phyloP scores from a whole-genome alignment of 2,888 invertebrate genomes.

The Pyrochroa serraticornis region DNA sequence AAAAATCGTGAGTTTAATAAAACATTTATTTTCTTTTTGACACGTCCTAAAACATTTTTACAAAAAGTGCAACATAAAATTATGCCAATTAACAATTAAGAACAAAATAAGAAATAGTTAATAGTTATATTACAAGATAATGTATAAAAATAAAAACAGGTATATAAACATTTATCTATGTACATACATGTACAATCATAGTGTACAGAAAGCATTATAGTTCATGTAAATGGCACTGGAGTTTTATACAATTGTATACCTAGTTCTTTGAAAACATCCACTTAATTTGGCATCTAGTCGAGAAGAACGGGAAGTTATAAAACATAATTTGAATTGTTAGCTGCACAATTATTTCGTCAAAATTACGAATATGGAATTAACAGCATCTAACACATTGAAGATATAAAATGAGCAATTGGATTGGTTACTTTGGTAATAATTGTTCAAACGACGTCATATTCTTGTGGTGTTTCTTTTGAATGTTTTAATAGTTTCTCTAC shows the following conservation, averaged over 20 bases:
- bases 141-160: slow-evolving; percentile 27
- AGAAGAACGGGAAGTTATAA: background rate
- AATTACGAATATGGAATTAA: too few relatives aligned
- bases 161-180: slow-evolving; percentile 24
- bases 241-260: slow-evolving; percentile 3
- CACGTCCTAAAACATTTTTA: slow-evolving; percentile 9
- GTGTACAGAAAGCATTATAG: too few relatives aligned
- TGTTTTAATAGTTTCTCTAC: too few relatives aligned
- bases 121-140: slow-evolving; percentile 6
- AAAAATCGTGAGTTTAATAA: background rate
- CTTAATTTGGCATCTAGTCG: slow-evolving; percentile 7
- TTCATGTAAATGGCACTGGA: slow-evolving; percentile 15
- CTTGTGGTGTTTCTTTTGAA: too few relatives aligned
- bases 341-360: too few relatives aligned
- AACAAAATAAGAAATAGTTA: slow-evolving; percentile 4
- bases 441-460: too few relatives aligned
- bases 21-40: slow-evolving; percentile 9
- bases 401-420: too few relatives aligned
- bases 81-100: slow-evolving; percentile 5
- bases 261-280: slow-evolving; percentile 4
- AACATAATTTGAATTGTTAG: background rate
- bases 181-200: slow-evolving; percentile 17
- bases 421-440: too few relatives aligned
- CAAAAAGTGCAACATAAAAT: slow-evolving; percentile 7
- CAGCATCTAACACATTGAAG: too few relatives aligned